Evolutionary conservation across 2,113 vertebrate species (phyloP).

Genomic region (Stercorarius parasiticus): DNA sequence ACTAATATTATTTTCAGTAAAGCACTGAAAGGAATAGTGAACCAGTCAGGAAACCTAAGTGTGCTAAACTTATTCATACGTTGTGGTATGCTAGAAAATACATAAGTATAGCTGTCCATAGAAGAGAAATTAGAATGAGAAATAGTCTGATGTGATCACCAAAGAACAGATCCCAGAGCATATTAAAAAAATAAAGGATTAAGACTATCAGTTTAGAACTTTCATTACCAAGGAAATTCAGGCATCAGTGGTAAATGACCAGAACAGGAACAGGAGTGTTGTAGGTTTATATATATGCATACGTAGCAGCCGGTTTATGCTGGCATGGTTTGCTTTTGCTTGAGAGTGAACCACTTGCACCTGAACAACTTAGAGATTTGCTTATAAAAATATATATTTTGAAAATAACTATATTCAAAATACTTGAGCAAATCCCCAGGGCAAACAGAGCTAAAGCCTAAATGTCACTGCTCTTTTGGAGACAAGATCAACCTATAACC

Average conservation of each 20-base stretch:
- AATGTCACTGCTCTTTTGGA: slow-evolving; percentile 59
- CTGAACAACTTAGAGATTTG: neutral
- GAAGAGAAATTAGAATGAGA: neutral
- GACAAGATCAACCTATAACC: slow-evolving; percentile 65
- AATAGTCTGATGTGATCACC: neutral
- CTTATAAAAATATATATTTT: slow-evolving; percentile 3
- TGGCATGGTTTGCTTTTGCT: neutral
- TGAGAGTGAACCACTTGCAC: neutral
- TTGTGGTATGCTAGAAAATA: neutral
- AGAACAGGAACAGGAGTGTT: neutral
- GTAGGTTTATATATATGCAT: neutral
- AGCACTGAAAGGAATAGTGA: neutral
- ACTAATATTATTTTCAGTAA: neutral
- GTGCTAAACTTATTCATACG: neutral
- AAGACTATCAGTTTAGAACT: neutral
- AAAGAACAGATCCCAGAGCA: neutral
- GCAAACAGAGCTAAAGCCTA: slow-evolving; percentile 25
- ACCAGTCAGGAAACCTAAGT: neutral
- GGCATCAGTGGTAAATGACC: neutral
- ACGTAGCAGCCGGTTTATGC: neutral
- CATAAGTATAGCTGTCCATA: neutral
- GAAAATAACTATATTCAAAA: neutral
- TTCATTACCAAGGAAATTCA: neutral
- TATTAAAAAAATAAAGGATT: neutral
- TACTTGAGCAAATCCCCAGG: slow-evolving; percentile 19